phyloP scores from a whole-genome alignment of 2,888 invertebrate species.

The Drosophila atroscutellata region DNA sequence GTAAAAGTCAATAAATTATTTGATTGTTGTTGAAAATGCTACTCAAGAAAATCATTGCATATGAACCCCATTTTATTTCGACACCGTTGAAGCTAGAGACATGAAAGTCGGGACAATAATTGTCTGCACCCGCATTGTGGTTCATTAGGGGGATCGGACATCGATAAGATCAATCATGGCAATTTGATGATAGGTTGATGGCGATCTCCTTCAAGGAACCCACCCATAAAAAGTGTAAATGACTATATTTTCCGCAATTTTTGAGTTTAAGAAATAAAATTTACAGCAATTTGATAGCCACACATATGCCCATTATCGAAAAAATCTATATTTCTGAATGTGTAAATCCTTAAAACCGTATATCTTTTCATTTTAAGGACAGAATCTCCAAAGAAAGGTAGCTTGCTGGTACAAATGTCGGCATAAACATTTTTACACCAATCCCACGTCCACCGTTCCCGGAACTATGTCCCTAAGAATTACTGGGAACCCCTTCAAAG shows the following conservation, averaged over 20 bases:
- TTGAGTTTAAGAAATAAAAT: not conserved
- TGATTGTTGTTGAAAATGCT: not conserved
- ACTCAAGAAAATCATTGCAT: not conserved
- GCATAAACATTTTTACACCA: not conserved
- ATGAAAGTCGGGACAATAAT: not conserved
- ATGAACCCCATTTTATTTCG: not conserved
- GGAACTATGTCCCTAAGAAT: not conserved
- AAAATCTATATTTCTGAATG: too few relatives aligned
- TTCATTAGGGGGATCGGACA: not conserved
- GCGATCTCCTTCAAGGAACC: not conserved
- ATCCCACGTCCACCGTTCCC: not conserved
- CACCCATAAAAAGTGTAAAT: not conserved
- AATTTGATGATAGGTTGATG: not conserved
- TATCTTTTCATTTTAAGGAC: not conserved
- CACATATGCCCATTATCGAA: too few relatives aligned
- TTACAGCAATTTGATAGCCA: not conserved
- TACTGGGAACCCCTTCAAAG: not conserved
- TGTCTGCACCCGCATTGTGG: not conserved
- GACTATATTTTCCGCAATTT: not conserved
- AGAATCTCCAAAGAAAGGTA: not conserved
- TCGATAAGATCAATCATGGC: not conserved
- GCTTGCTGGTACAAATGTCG: not conserved
- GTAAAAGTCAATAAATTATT: constrained; percentile 13
- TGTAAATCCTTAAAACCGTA: not conserved
- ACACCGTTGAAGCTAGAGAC: not conserved